Evolutionary conservation across 2,888 invertebrate species (phyloP), one percentile per base, ranked within the genome.

Genomic region (Meiosimyza decipiens): DNA sequence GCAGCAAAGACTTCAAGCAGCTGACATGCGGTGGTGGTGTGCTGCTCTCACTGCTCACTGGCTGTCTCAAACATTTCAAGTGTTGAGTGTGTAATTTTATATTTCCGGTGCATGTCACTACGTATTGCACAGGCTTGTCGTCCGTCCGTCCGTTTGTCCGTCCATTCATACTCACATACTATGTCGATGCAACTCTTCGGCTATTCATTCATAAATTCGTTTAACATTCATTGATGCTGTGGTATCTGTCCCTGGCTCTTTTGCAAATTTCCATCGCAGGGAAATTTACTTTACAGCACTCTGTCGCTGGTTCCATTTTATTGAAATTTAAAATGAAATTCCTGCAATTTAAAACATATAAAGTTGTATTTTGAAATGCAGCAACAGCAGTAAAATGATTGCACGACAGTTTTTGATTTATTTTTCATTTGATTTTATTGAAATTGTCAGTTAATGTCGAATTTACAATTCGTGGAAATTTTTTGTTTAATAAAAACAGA

Each of bases 31-130:
- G 73, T 68, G 73, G 70, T 50, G 54, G 68, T 64, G 65, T 60
- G 55, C 51, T 63, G 72, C 73, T 62, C 22, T 22, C 22, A 22
- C 76, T 72, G 79, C 77, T 82, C 79, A 81, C 80, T 82, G 40
- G 40, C 55, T 63, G 72, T 72, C 57, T 76, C 73, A 79, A 77
- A 82, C 79, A 81, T 80, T 82, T 84, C 82, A 82, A 85, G 84
- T 85, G 84, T 84, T 85, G 84, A 84, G 82, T 84, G 81, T 83
- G 86, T 85, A 85, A 85, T 85, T 85, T 86, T 86, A 85, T 85
- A 85, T 85, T 85, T 85, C 85, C 86, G 40, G 40, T 40, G 40
- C 40, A 40, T 40, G 40, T 40, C 40, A 40, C 40, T 40, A 40
- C 40, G 40, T 40, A 40, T 40, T 40, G 9, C 40, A 40, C 40